phyloP scores from a whole-genome alignment of 2,797 vertebrate species.

The Sebastes alutus region DNA sequence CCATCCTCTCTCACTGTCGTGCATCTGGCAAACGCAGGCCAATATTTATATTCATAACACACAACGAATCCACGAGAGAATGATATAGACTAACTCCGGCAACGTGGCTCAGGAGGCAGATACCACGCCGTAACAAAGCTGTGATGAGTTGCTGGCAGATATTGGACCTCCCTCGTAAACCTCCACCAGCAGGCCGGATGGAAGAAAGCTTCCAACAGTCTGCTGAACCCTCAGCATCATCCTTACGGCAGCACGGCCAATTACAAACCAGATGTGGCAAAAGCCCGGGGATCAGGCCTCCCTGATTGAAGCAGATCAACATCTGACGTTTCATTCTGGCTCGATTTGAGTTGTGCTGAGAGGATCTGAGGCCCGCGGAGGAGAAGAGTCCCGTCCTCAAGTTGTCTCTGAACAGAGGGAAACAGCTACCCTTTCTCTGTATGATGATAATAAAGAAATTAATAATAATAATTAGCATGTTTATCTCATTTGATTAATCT shows the following conservation, averaged over 20 bases:
- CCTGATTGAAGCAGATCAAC: conserved; percentile 61
- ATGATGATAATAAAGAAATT: too few species aligned
- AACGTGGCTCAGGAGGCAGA: conserved; percentile 42
- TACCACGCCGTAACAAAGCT: conserved; percentile 15
- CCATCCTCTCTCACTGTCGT: conserved; percentile 28
- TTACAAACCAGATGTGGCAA: conserved; percentile 70
- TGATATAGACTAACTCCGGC: conserved; percentile 29
- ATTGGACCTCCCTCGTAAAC: conserved; percentile 38
- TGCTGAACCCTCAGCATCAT: conserved; percentile 37
- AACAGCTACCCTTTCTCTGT: neutral
- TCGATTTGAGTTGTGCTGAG: conserved; percentile 17
- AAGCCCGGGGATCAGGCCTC: conserved; percentile 49
- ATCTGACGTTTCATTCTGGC: conserved; percentile 45
- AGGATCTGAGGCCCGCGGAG: neutral
- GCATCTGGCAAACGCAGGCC: conserved; percentile 57
- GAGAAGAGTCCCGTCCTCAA: neutral
- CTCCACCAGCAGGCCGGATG: conserved; percentile 11
- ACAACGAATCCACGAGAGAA: conserved; percentile 50
- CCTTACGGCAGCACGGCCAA: conserved; percentile 55
- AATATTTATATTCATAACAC: conserved; percentile 76
- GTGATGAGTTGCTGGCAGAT: conserved; percentile 40
- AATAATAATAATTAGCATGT: too few species aligned
- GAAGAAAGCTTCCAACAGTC: conserved; percentile 45
- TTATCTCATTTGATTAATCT: neutral
- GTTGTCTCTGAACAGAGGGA: neutral